Percentiles rank a stretch among this genome's conserved stretches.
Evolutionary conservation across 2,888 invertebrate species (phyloP).

Genomic region (Corythucha ciliata): DNA sequence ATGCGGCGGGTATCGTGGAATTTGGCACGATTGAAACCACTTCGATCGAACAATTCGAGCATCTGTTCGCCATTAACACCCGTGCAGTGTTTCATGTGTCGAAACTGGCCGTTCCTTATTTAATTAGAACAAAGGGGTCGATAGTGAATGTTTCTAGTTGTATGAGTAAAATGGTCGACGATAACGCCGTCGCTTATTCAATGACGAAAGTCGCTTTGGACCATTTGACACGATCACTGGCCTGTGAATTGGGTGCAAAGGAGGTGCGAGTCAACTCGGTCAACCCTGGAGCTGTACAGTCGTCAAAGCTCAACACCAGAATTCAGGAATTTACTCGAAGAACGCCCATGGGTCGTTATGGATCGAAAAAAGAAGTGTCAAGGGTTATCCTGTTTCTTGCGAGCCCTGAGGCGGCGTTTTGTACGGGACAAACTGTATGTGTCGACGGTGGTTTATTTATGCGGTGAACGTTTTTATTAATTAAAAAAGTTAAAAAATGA

Average conservation of each 20-base stretch:
- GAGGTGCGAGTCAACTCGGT: conserved; percentile 84
- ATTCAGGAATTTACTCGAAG: no score
- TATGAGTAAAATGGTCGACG: conserved; percentile 80
- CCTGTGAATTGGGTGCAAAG: conserved; percentile 72
- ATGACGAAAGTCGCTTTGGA: conserved; percentile 91
- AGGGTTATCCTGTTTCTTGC: no score
- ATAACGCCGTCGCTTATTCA: conserved; percentile 80
- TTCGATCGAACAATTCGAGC: conserved; percentile 75
- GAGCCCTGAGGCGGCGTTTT: no score
- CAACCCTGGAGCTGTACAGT: no score
- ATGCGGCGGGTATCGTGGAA: conserved; percentile 81
- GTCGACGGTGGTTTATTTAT: no score
- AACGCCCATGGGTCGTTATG: no score
- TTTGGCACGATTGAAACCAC: conserved; percentile 78
- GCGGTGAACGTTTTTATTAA: no score
- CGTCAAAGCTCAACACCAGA: no score
- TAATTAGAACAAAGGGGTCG: conserved; percentile 71
- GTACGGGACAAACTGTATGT: no score
- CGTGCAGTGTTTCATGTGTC: conserved; percentile 73
- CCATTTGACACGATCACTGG: conserved; percentile 86
- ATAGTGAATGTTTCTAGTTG: conserved; percentile 68
- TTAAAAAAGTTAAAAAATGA: no score
- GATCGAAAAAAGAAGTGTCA: no score
- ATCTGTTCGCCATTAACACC: conserved; percentile 81
- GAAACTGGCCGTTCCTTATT: conserved; percentile 76